A percentile compares a stretch with the other conserved stretches of the same genome.
Evolutionary conservation across 53 echinoderm and acorn worm genomes (phyloP).

Genomic region (Hippasteria phrygiana): DNA sequence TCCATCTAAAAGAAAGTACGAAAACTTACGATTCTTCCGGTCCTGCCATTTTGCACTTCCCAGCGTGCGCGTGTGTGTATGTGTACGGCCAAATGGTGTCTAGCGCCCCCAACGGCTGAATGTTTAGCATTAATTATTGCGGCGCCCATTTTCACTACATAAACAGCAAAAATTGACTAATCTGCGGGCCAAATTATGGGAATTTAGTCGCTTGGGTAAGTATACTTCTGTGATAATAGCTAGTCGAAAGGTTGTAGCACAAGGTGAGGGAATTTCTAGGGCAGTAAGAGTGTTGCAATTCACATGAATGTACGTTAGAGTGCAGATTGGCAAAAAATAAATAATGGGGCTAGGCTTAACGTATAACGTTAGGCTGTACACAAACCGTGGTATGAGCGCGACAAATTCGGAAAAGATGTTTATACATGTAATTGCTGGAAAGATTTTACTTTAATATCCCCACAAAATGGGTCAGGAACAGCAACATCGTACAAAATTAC

Average conservation of each 20-base stretch:
- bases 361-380: too few relatives aligned
- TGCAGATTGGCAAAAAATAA: too few relatives aligned
- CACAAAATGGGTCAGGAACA: too few relatives aligned
- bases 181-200: not conserved
- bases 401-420: too few relatives aligned
- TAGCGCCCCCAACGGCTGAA: not conserved
- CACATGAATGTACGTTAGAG: too few relatives aligned
- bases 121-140: not conserved
- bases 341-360: too few relatives aligned
- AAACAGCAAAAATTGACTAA: not conserved
- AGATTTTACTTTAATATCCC: too few relatives aligned
- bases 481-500: too few relatives aligned
- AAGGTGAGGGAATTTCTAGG: not conserved
- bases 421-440: too few relatives aligned
- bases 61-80: not conserved
- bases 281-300: too few relatives aligned
- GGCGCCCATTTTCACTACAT: not conserved
- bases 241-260: not conserved
- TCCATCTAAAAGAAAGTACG: not conserved
- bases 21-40: not conserved
- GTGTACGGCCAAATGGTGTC: not conserved
- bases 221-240: not conserved
- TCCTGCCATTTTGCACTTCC: not conserved
- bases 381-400: too few relatives aligned
- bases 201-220: not conserved